phyloP scores from a whole-genome alignment of 2,113 vertebrate genomes.

The Rhinolophus sinicus region DNA sequence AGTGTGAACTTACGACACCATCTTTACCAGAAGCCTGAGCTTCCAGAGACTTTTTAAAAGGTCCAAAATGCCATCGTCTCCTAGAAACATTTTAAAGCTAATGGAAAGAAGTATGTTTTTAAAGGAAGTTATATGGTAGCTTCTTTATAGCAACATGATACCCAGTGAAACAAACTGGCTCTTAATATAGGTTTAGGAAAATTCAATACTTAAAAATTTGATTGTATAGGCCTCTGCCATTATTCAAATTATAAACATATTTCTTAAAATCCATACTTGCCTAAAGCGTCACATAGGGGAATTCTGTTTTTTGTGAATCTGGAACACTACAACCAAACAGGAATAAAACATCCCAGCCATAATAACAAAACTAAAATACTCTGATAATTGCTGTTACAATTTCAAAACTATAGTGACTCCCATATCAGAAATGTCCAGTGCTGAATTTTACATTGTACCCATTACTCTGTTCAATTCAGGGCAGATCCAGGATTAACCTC shows the following conservation, averaged over 20 bases:
- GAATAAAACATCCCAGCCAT: not conserved
- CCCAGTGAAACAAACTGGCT: not conserved
- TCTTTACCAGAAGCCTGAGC: constrained; percentile 19
- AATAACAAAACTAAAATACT: not conserved
- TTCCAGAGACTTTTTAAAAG: constrained; percentile 21
- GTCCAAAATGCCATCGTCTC: constrained; percentile 1
- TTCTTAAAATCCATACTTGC: constrained; percentile 25
- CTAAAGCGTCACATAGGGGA: not conserved
- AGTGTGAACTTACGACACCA: constrained; percentile 21
- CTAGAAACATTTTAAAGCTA: constrained; percentile 43
- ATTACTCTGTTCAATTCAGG: not conserved
- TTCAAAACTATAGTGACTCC: not conserved
- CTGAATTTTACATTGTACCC: not conserved
- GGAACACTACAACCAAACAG: not conserved
- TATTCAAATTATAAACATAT: constrained; percentile 27
- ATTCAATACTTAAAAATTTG: constrained; percentile 5
- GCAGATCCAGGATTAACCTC: not conserved
- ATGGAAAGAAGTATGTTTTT: not conserved
- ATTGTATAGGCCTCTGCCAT: not conserved
- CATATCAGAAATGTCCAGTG: not conserved
- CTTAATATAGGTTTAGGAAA: not conserved
- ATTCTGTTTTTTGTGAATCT: not conserved
- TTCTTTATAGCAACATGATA: constrained; percentile 34
- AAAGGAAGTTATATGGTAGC: not conserved
- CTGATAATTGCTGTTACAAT: not conserved